Base-by-base conservation (phyloP, 2,888 invertebrate genomes). In the Rhyacophila evoluta region DNA sequence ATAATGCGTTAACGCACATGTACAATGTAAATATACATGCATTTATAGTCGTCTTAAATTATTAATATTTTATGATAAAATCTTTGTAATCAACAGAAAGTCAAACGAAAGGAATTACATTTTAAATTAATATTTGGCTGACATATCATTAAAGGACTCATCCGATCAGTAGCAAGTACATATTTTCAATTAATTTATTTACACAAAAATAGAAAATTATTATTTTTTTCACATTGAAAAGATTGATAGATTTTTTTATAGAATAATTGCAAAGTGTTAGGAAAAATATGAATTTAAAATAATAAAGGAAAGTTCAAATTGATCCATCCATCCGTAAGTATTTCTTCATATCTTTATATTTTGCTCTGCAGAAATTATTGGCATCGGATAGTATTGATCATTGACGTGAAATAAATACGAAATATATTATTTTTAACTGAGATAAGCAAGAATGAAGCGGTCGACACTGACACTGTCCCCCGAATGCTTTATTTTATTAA, bases 1-100 rank as follows among this genome's bases (percentile, higher is more conserved):
- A 41, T 29, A 69, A 69, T 69, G 29, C 28, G 28, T 69, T n/a
- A 28, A 33, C 69, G 28, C 28, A 69, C 69, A 69, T 69, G 12
- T 27, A 69, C 28, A 69, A 15, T 33, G 29, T 33, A 33, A n/a
- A n/a, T 6, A 33, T 8, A 12, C 41, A 41, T 41, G 41, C 41
- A 41, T 41, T 10, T 19, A 55, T 55, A 19, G 12, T 55, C 55
- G 55, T 19, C 55, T 55, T 55, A 55, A 55, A 55, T 55, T 55
- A 55, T 55, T 55, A 55, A 55, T 55, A 55, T 55, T 55, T 55
- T 55, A 55, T 55, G 19, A 55, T 55, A 55, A 55, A 15, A 55
- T 55, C 55, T 55, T 55, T 55, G 55, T 55, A 19, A 55, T 55
- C 8, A 25, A 55, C 39, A 55, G 15, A 55, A 19, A 55, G 10